Conservation (phyloP, 2,888 invertebrate genomes). For the Meandrusa payeni region DNA sequence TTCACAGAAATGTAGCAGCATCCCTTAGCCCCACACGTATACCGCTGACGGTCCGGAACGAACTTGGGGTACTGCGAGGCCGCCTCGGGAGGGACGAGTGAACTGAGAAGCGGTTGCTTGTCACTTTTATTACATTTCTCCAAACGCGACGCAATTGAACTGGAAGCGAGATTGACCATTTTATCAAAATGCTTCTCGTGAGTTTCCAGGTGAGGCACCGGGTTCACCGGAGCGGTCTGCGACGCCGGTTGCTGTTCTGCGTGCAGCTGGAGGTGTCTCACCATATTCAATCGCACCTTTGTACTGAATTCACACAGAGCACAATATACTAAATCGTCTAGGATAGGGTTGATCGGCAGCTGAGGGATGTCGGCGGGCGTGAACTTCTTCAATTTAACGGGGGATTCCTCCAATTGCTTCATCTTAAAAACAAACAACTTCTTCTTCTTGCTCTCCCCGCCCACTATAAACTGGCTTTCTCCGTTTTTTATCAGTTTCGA, state of each 20-base stretch:
- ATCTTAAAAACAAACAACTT: neutral
- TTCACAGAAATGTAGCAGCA: constrained; percentile 87
- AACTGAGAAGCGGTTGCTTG: constrained; percentile 23
- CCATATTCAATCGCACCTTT: constrained; percentile 86
- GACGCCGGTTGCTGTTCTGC: constrained; percentile 83
- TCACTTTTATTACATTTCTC: constrained; percentile 39
- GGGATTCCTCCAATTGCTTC: constrained; percentile 11
- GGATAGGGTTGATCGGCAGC: constrained; percentile 84
- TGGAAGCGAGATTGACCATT: constrained; percentile 91
- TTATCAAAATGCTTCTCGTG: constrained; percentile 91
- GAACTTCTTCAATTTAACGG: constrained; percentile 48
- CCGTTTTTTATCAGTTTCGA: constrained; percentile 1
- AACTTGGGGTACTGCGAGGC: constrained; percentile 63
- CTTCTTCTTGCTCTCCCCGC: neutral
- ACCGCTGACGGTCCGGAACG: constrained; percentile 80
- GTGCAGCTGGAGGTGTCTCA: constrained; percentile 86
- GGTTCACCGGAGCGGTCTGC: constrained; percentile 87
- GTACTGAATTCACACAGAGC: constrained; percentile 85
- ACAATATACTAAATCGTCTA: constrained; percentile 82
- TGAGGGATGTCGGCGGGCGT: constrained; percentile 82
- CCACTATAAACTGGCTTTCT: neutral
- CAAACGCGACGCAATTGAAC: constrained; percentile 63
- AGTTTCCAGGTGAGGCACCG: constrained; percentile 88
- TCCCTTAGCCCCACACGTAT: constrained; percentile 85
- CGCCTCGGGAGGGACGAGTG: constrained; percentile 39